These are phyloP conservation scores for Mycetomoellerius zeteki DNA, from an alignment of 1,140 invertebrate species.

Conservation along the genomic window DNA sequence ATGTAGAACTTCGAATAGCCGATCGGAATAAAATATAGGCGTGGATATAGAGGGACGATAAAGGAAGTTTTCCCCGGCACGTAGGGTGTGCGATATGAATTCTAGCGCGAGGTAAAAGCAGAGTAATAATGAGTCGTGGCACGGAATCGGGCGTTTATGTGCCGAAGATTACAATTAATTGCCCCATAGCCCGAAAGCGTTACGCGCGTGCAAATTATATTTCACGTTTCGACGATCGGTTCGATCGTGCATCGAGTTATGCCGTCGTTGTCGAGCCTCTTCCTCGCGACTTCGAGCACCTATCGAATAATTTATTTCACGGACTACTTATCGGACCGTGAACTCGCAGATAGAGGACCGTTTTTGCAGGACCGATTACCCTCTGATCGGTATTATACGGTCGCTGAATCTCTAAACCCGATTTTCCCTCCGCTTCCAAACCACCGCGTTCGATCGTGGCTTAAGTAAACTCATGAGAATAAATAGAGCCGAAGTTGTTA, in stretches of 20 bases:
- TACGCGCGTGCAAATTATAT: conserved; percentile 25
- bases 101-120: conserved; percentile 25
- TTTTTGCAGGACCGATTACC: conserved; percentile 52
- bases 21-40: conserved; percentile 51
- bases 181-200: conserved; percentile 32
- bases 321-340: conserved; percentile 62
- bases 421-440: conserved; percentile 62
- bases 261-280: conserved; percentile 1
- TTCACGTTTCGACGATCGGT: conserved; percentile 24
- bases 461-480: conserved; percentile 73
- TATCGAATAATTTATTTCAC: conserved; percentile 58
- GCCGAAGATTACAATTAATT: conserved; percentile 59
- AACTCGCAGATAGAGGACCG: conserved; percentile 38
- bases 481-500: conserved; percentile 74
- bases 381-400: conserved; percentile 62
- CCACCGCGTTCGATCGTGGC: conserved; percentile 65
- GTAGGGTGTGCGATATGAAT: conserved; percentile 57
- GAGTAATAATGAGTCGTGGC: conserved; percentile 55
- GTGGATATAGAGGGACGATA: conserved; percentile 36
- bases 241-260: not conserved
- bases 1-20: conserved; percentile 41
- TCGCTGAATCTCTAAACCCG: conserved; percentile 60
- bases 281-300: conserved; percentile 22
- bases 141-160: conserved; percentile 47
- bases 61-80: conserved; percentile 44